Base-by-base conservation (phyloP, 53 echinoderm and acorn worm species). In the Echinometra lucunter region DNA sequence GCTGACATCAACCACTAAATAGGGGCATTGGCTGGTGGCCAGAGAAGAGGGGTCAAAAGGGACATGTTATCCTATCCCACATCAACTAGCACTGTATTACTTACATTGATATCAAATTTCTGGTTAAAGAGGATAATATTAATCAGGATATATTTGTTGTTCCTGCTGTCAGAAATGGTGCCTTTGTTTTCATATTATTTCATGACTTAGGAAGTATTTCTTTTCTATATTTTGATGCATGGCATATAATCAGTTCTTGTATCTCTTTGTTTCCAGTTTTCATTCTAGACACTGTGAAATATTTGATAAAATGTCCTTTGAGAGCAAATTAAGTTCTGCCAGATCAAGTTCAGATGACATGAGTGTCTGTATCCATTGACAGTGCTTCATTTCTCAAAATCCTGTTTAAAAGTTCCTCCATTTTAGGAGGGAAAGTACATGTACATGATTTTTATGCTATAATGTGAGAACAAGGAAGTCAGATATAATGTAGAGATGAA, bases 1-100 rank as follows among this genome's bases (percentile, higher is more conserved):
- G 49, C 85, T 85, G 85, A 85, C 85, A 47, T 85, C 85, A 85
- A 47, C 85, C 85, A 85, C 53, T 49, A 85, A 85, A 85, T 85
- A n/a, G 49, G n/a, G 23, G n/a, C 28, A 49, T 25, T 85, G 85
- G 85, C 85, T 25, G 16, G 30, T 85, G 85, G 85, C 85, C 85
- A 85, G 85, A 18, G 49, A 12, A 45, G 44, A 85, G 45, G 85
- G 85, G 85, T 47, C n/a, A 49, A 85, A 85, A 85, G 85, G 85
- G 53, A 47, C 85, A n/a, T 85, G 47, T 85, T 49, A 85, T 47
- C 28, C 6, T 85, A 78, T 78, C 6, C 19, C 13, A 1, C 35
- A 81, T 81, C 42, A 85, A 45, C 12, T 12, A 85, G 30, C 4
- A 42, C 78, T 40, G 78, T 78, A 19, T 78, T 8, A 85, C 28